Conservation (phyloP, 1,140 invertebrate genomes). For the Palaemon carinicauda region DNA sequence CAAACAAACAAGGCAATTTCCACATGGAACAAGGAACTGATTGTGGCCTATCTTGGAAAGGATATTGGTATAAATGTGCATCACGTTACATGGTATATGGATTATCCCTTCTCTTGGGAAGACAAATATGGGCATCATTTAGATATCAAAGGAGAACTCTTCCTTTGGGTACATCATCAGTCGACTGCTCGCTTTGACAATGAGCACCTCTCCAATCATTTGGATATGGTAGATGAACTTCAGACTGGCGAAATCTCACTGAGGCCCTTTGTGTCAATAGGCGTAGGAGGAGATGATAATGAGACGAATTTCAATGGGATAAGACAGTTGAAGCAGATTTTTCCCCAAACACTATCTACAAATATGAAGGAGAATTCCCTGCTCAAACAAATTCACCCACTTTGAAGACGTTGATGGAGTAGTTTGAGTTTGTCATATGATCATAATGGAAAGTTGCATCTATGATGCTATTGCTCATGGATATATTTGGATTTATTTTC, state of each 20-base stretch:
- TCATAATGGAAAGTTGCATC: constrained; percentile 18
- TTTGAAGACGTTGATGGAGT: constrained; percentile 36
- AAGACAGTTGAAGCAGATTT: constrained; percentile 69
- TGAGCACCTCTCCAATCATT: constrained; percentile 66
- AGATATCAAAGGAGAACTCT: constrained; percentile 38
- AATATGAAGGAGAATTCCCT: constrained; percentile 73
- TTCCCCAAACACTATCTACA: constrained; percentile 70
- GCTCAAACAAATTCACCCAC: constrained; percentile 67
- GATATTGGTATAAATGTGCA: constrained; percentile 46
- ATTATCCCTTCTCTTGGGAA: constrained; percentile 45
- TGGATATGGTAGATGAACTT: constrained; percentile 64
- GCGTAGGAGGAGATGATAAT: no score
- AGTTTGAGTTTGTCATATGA: constrained; percentile 23
- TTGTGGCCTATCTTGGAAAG: constrained; percentile 42
- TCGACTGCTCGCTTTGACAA: constrained; percentile 68
- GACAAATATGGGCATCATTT: not conserved
- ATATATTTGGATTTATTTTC: no score
- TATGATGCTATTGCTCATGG: constrained; percentile 30
- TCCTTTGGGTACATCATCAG: constrained; percentile 68
- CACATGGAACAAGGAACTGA: constrained; percentile 14
- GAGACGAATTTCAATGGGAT: no score
- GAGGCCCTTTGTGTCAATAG: no score
- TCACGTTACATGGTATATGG: constrained; percentile 40
- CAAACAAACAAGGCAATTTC: not conserved
- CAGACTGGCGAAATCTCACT: no score